Conservation (phyloP, 2,888 invertebrate genomes). For the Limenitis camilla region DNA sequence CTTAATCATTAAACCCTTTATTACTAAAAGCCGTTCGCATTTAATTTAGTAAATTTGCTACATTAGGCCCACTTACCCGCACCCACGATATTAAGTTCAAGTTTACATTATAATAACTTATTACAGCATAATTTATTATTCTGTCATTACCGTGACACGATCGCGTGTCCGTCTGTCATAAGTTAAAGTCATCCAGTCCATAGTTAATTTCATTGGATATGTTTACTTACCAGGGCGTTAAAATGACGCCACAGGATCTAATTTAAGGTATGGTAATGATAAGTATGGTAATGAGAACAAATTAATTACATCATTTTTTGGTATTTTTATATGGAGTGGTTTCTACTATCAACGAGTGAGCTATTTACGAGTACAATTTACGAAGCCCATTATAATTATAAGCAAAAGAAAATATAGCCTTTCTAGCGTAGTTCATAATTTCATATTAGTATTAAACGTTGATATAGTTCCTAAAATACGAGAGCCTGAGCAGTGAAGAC, state of each 20-base stretch:
- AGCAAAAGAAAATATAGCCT: too few relatives aligned
- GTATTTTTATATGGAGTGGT: conserved; percentile 51
- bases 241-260: conserved; percentile 50
- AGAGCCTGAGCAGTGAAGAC: too few relatives aligned
- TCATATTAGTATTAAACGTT: too few relatives aligned
- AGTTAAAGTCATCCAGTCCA: conserved; percentile 53
- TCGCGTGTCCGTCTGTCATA: conserved; percentile 66
- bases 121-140: conserved; percentile 73
- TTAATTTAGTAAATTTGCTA: conserved; percentile 62
- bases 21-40: conserved; percentile 38
- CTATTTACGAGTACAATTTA: not conserved
- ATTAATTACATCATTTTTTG: conserved; percentile 51
- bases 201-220: conserved; percentile 69
- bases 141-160: conserved; percentile 68
- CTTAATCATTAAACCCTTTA: conserved; percentile 49
- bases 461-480: too few relatives aligned
- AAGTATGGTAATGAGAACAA: conserved; percentile 50
- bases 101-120: conserved; percentile 70
- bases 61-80: conserved; percentile 49
- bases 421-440: too few relatives aligned
- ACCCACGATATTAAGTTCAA: conserved; percentile 49
- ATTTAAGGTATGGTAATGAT: conserved; percentile 41
- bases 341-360: conserved; percentile 41
- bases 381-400: too few relatives aligned
- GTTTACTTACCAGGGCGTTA: conserved; percentile 56